Conservation (phyloP, 2,888 invertebrate genomes). For the Xestia sexstrigata region DNA sequence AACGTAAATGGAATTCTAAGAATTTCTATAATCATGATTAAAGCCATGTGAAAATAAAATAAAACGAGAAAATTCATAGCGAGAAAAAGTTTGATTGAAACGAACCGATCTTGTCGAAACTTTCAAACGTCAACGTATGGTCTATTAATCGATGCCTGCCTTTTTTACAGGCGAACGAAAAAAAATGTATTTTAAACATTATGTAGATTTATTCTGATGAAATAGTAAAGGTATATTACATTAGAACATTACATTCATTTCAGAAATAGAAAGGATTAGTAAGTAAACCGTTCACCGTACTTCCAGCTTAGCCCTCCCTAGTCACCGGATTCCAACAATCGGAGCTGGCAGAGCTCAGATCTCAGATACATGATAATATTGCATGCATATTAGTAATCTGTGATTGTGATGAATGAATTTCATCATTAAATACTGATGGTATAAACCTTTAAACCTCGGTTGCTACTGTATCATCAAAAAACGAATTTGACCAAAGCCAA, state of each 20-base stretch:
- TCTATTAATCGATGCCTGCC: neutral
- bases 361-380: too few relatives aligned
- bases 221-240: constrained; percentile 7
- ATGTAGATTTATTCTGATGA: too few relatives aligned
- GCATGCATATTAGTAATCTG: too few relatives aligned
- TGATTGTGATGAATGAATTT: neutral
- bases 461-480: neutral
- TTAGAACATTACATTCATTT: neutral
- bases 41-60: neutral
- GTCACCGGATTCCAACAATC: neutral
- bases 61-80: neutral
- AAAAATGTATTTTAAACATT: too few relatives aligned
- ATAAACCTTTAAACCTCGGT: too few relatives aligned
- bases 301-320: neutral
- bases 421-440: too few relatives aligned
- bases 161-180: too few relatives aligned
- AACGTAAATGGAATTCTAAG: neutral
- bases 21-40: neutral
- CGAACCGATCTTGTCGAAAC: neutral
- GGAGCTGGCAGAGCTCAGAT: neutral
- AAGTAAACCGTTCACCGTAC: neutral
- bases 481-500: neutral
- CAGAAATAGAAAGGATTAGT: neutral
- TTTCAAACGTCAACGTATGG: neutral
- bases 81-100: neutral